Conservation (phyloP, 2,113 vertebrate genomes). For the Odocoileus hemionus region DNA sequence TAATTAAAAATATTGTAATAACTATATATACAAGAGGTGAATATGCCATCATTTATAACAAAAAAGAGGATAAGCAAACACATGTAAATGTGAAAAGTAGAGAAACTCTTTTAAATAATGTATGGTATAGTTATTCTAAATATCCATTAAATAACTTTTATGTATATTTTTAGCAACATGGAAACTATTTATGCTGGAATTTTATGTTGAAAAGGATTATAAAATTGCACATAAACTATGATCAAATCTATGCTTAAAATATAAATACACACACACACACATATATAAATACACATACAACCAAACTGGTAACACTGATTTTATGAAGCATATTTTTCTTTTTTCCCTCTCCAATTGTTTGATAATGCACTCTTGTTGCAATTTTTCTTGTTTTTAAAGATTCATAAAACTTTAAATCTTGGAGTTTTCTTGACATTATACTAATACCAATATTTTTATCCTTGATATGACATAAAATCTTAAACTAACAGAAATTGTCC, state of each 20-base stretch:
- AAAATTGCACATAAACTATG: neutral
- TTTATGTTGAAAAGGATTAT: neutral
- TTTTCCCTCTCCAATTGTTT: neutral
- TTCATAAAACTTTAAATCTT: neutral
- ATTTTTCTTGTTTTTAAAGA: neutral
- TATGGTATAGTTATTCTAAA: neutral
- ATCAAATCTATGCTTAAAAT: neutral
- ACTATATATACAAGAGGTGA: neutral
- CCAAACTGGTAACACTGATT: neutral
- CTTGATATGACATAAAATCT: neutral
- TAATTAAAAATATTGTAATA: neutral
- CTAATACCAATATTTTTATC: neutral
- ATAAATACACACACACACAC: neutral
- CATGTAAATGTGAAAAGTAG: neutral
- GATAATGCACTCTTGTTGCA: neutral
- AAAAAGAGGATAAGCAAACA: neutral
- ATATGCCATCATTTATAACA: neutral
- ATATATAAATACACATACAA: neutral
- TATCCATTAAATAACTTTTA: neutral
- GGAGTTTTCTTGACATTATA: neutral
- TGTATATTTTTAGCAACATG: neutral
- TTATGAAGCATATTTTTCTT: neutral
- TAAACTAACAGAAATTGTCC: neutral
- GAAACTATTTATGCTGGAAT: neutral
- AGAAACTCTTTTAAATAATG: neutral